Conservation (phyloP, 1,140 invertebrate genomes). For the Eumeta japonica region DNA sequence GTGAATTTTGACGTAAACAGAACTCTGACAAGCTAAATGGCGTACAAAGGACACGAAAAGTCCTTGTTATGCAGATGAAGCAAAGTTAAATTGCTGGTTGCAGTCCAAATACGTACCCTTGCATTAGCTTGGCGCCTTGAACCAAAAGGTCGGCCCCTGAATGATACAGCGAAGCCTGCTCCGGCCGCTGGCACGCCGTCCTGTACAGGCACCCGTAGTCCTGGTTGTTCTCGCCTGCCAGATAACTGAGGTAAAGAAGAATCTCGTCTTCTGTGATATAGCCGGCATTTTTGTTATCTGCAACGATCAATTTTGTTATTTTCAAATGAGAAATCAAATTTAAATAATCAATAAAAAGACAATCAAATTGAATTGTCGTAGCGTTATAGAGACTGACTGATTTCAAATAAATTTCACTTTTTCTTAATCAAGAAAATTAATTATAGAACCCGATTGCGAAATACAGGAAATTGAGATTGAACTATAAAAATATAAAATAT, state of each 20-base stretch:
- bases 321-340: background rate
- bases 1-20: no score
- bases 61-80: background rate
- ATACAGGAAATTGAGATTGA: no score
- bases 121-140: slow-evolving; percentile 67
- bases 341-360: no score
- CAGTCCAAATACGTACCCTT: slow-evolving; percentile 60
- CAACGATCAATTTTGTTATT: slow-evolving; percentile 12
- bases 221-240: slow-evolving; percentile 64
- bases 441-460: no score
- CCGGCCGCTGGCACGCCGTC: slow-evolving; percentile 72
- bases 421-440: no score
- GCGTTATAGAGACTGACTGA: no score
- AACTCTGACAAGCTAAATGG: background rate
- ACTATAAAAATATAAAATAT: no score
- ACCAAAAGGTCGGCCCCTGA: slow-evolving; percentile 72
- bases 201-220: slow-evolving; percentile 73
- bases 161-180: slow-evolving; percentile 70
- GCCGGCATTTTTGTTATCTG: slow-evolving; percentile 48
- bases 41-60: background rate
- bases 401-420: no score
- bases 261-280: slow-evolving; percentile 67
- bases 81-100: background rate
- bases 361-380: no score
- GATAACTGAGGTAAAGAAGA: slow-evolving; percentile 66